Conservation (phyloP, 2,888 invertebrate genomes). For the Formica aserva region DNA sequence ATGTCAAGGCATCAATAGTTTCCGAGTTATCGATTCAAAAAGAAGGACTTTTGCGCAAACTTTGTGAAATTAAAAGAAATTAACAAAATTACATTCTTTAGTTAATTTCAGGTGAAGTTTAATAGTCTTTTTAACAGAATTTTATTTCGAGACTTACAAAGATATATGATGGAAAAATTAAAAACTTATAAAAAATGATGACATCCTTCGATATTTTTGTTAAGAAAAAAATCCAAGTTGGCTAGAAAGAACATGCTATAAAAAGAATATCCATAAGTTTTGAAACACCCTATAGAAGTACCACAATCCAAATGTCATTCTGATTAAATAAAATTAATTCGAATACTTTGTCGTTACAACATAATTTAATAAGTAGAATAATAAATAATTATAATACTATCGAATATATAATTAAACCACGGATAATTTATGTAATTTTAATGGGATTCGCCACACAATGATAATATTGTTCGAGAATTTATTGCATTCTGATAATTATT, state of each 20-base stretch:
- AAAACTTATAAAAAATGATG: not conserved
- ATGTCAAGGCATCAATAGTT: not conserved
- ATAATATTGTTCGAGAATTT: not conserved
- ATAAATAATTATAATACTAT: conserved; percentile 35
- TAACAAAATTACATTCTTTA: too few species aligned
- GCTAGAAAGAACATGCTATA: not conserved
- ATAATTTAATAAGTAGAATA: conserved; percentile 23
- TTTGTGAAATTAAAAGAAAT: not conserved
- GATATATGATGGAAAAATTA: not conserved
- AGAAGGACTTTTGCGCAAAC: not conserved
- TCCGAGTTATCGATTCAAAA: not conserved
- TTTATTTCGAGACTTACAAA: not conserved
- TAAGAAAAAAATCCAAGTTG: not conserved
- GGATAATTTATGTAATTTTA: conserved; percentile 29
- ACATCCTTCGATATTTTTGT: not conserved
- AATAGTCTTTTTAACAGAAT: not conserved
- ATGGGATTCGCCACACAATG: not conserved
- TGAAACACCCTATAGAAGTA: not conserved
- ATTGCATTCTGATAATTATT: conserved; percentile 3
- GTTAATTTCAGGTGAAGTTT: not conserved
- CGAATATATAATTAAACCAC: conserved; percentile 16
- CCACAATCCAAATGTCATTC: not conserved
- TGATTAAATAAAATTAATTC: conserved; percentile 14
- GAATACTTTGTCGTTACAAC: not conserved
- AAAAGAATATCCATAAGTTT: not conserved